Evolutionary conservation across 2,888 invertebrate genomes (phyloP), one percentile per base, ranked within the genome.

Genomic region (Callosobruchus maculatus): DNA sequence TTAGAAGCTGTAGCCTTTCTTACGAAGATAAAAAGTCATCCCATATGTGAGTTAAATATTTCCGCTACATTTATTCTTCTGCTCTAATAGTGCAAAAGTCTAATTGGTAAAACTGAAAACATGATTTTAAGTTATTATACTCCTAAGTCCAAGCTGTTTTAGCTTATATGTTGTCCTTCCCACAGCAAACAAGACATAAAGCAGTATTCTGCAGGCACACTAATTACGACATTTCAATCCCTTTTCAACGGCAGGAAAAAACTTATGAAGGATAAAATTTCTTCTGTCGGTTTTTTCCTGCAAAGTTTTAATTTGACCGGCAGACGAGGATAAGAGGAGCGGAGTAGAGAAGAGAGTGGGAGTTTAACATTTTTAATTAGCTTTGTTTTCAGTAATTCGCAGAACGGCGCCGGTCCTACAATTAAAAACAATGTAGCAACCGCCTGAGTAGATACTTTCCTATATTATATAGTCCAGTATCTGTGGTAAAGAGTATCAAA

Each of bases 351-450:
- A 49, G 49, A 49, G 49, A 49, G 49, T 49, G 49, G 49, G 18
- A 49, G 49, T 76, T 74, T 74, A 76, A 77, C 77, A 75, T 76
- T 77, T 76, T 76, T 77, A 77, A 76, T 77, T 77, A 75, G 75
- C 77, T 77, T 77, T 77, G 77, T 77, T 77, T 76, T 69, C 22
- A 71, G 66, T 71, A 75, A 73, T 73, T 77, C 71, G 72, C 74
- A 22, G 68, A 70, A 49, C 71, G 73, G 49, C 18, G 49, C 49
- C 21, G 30, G 71, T 67, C 72, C 70, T 26, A 72, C 72, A 74
- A 74, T 74, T 74, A 74, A 74, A 74, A 74, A 74, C 74, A 74
- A 72, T 69, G 30, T 72, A 71, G 68, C 49, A 49, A 18, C 21
- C 68, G 68, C 22, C 68, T 21, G 68, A 68, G 22, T 68, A 68